Conservation (phyloP, 2,888 invertebrate genomes). For the Hybos culiciformis region DNA sequence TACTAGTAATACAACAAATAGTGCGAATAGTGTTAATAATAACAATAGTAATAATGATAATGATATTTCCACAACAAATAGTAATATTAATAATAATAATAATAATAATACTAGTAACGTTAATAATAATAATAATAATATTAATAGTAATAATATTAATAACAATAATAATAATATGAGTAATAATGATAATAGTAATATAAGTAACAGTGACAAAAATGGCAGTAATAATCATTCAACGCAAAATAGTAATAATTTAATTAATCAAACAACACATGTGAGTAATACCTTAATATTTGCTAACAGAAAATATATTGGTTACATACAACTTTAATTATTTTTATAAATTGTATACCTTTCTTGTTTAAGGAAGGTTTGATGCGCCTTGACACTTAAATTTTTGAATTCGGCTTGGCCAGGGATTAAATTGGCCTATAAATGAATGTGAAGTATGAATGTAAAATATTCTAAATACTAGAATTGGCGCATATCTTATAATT, state of each 20-base stretch:
- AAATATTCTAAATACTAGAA: too few species aligned
- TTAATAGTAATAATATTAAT: neutral
- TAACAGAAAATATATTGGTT: too few species aligned
- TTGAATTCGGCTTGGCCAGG: too few species aligned
- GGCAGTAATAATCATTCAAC: slow-evolving; percentile 13
- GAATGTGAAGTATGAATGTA: too few species aligned
- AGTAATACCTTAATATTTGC: too few species aligned
- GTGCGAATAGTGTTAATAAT: neutral
- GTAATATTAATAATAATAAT: neutral
- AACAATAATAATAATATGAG: slow-evolving; percentile 1
- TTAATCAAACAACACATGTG: slow-evolving; percentile 18
- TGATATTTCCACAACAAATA: neutral
- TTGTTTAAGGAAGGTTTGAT: too few species aligned
- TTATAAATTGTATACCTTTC: too few species aligned
- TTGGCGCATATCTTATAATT: too few species aligned
- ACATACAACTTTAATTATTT: too few species aligned
- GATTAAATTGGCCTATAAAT: too few species aligned
- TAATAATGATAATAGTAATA: slow-evolving; percentile 5
- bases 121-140: neutral
- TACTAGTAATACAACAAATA: slow-evolving; percentile 1
- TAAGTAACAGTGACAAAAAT: slow-evolving; percentile 10
- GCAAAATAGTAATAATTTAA: slow-evolving; percentile 10
- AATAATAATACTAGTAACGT: neutral
- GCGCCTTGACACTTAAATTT: too few species aligned
- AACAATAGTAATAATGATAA: neutral